Evolutionary conservation across 2,797 vertebrate species (phyloP).

Genomic region (Sebastes umbrosus): DNA sequence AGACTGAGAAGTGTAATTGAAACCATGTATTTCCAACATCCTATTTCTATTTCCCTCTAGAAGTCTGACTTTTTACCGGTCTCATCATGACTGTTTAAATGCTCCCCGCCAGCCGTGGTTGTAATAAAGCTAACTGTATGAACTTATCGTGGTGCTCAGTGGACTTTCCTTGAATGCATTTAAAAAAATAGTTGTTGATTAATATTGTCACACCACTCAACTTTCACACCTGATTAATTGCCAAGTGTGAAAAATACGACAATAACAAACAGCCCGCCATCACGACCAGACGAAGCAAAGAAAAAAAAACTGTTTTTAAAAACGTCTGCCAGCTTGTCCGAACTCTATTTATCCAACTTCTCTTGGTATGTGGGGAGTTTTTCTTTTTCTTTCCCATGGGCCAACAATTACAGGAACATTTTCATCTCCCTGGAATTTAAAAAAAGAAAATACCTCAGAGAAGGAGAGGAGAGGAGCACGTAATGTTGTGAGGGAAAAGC

Average conservation of each 20-base stretch:
- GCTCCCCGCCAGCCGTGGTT: background rate
- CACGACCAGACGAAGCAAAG: constrained; percentile 6
- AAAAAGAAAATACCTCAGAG: constrained; percentile 12
- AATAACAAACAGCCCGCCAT: constrained; percentile 42
- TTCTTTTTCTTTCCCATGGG: constrained; percentile 57
- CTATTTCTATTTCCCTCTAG: background rate
- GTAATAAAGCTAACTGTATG: background rate
- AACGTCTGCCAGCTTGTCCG: constrained; percentile 48
- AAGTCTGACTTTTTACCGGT: background rate
- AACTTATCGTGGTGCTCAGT: background rate
- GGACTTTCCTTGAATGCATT: background rate
- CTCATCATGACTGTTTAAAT: background rate
- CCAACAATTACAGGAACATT: constrained; percentile 74
- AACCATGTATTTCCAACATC: background rate
- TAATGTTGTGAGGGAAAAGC: background rate
- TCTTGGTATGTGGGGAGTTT: constrained; percentile 72
- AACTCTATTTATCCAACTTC: constrained; percentile 70
- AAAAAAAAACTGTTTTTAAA: constrained; percentile 39
- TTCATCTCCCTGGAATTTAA: constrained; percentile 70
- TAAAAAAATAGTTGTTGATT: background rate
- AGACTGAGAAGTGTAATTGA: background rate
- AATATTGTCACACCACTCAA: background rate
- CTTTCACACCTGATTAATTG: constrained; percentile 48
- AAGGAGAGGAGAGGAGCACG: background rate
- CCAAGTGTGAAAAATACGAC: constrained; percentile 29